A percentile compares a stretch with the other conserved stretches of the same genome.
Conservation (phyloP, 2,113 vertebrate genomes). For the Cheirogaleus medius region DNA sequence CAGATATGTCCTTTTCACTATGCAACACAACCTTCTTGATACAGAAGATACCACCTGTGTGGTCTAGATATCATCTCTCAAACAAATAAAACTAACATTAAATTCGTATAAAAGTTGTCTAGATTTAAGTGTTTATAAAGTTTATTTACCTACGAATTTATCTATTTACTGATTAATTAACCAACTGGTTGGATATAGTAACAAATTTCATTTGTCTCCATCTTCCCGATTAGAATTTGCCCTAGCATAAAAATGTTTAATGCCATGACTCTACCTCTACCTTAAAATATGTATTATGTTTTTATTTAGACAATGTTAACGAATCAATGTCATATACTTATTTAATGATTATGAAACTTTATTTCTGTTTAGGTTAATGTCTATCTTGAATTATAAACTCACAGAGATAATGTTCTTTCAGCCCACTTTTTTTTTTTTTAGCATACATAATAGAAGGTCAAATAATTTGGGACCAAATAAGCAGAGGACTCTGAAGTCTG, state of each 20-base stretch:
- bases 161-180: background rate
- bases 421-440: background rate
- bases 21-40: background rate
- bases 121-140: background rate
- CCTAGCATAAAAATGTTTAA: background rate
- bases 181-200: background rate
- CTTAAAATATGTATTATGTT: background rate
- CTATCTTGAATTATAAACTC: slow-evolving; percentile 7
- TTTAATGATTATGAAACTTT: background rate
- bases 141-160: background rate
- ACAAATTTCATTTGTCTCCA: slow-evolving; percentile 14
- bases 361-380: slow-evolving; percentile 10
- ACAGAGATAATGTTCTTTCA: background rate
- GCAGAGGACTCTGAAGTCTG: background rate
- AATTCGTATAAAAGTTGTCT: slow-evolving; percentile 24
- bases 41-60: background rate
- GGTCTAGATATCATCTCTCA: background rate
- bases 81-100: background rate
- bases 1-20: background rate
- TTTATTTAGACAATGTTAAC: slow-evolving; percentile 11
- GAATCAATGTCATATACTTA: background rate
- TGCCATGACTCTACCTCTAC: background rate
- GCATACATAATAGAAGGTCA: background rate
- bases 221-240: slow-evolving; percentile 14
- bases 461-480: background rate